Conservation (phyloP, 1,140 invertebrate genomes). For the Zaprionus davidi region DNA sequence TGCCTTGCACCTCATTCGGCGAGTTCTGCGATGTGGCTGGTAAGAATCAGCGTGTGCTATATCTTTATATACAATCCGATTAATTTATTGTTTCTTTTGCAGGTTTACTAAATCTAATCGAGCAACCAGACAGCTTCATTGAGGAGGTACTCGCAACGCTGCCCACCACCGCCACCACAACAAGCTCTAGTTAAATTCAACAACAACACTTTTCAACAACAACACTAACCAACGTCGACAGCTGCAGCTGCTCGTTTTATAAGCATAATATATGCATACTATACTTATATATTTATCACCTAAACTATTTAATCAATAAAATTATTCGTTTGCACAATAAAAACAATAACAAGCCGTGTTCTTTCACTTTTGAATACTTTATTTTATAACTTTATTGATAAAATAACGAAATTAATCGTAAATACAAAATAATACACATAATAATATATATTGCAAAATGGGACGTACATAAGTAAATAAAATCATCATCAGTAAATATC, state of each 20-base stretch:
- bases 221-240: slow-evolving; percentile 30
- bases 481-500: slow-evolving; percentile 42
- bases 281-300: slow-evolving; percentile 70
- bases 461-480: slow-evolving; percentile 50
- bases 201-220: not conserved
- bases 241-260: slow-evolving; percentile 33
- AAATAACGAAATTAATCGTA: slow-evolving; percentile 40
- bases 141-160: slow-evolving; percentile 72
- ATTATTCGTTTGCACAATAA: slow-evolving; percentile 80
- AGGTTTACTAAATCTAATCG: slow-evolving; percentile 79
- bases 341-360: not conserved
- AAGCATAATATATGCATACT: slow-evolving; percentile 41
- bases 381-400: slow-evolving; percentile 37
- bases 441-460: slow-evolving; percentile 69
- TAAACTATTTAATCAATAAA: slow-evolving; percentile 79
- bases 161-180: slow-evolving; percentile 60
- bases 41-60: slow-evolving; percentile 31
- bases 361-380: not conserved
- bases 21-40: slow-evolving; percentile 96
- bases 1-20: slow-evolving; percentile 94
- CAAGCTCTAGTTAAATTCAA: slow-evolving; percentile 70
- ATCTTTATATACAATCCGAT: not conserved
- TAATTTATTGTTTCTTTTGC: not conserved
- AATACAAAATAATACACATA: slow-evolving; percentile 52
- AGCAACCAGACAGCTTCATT: slow-evolving; percentile 79